These are phyloP conservation scores for Phania funesta DNA, from an alignment of 2,888 invertebrate genomes.

Conservation along the genomic window DNA sequence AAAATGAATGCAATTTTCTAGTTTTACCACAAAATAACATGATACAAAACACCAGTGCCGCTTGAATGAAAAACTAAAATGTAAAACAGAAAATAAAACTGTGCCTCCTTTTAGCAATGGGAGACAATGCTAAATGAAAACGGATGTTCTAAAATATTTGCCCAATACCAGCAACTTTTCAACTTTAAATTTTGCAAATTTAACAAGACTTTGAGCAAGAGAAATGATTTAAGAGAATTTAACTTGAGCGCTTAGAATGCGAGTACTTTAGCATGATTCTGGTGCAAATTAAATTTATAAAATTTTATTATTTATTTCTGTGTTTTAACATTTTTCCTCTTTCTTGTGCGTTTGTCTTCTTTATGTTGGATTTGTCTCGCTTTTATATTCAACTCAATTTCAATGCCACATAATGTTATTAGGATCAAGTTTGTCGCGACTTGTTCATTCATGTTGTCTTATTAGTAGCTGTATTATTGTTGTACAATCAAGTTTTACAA, in stretches of 20 bases:
- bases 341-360: no score
- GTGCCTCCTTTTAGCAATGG: background rate
- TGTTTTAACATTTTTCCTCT: no score
- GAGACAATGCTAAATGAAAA: constrained; percentile 22
- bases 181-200: background rate
- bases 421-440: no score
- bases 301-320: no score
- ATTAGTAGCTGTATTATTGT: no score
- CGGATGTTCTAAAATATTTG: background rate
- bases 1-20: constrained; percentile 46
- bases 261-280: no score
- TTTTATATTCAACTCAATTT: no score
- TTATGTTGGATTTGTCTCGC: no score
- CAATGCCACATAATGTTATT: no score
- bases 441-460: no score
- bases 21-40: constrained; percentile 52
- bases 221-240: background rate
- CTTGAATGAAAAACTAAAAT: background rate
- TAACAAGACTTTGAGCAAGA: background rate
- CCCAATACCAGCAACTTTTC: background rate
- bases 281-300: no score
- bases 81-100: constrained; percentile 12
- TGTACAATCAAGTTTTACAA: no score
- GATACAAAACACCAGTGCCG: constrained; percentile 28
- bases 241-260: background rate